These are phyloP conservation scores for Philotrypesis tridentata DNA, from an alignment of 1,140 invertebrate species.

Conservation along the genomic window DNA sequence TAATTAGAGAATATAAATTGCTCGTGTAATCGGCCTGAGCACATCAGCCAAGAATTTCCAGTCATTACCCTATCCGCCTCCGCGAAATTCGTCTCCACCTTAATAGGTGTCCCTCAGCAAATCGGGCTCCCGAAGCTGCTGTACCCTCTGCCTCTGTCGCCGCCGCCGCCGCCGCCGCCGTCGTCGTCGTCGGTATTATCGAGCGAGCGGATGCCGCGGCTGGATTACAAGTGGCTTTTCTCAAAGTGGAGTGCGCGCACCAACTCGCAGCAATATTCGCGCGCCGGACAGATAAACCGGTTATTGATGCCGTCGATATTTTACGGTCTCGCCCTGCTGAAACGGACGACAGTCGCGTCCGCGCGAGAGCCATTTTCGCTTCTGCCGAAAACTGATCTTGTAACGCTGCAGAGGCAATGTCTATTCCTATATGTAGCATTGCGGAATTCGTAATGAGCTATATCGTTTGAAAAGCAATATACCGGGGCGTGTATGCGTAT, in stretches of 20 bases:
- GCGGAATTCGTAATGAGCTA: neutral
- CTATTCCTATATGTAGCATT: too few relatives aligned
- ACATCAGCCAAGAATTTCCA: neutral
- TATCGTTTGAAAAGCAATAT: neutral
- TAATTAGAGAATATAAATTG: too few relatives aligned
- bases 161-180: neutral
- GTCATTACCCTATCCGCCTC: neutral
- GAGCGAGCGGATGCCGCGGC: neutral
- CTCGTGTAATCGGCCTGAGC: too few relatives aligned
- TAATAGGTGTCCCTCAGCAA: neutral
- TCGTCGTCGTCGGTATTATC: neutral
- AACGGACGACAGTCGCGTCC: slow-evolving; percentile 60
- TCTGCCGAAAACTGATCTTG: slow-evolving; percentile 47
- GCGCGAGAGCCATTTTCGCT: slow-evolving; percentile 60
- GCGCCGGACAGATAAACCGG: slow-evolving; percentile 68
- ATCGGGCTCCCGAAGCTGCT: neutral
- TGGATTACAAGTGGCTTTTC: slow-evolving; percentile 66
- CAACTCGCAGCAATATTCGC: slow-evolving; percentile 63
- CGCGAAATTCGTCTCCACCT: neutral
- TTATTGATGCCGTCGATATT: slow-evolving; percentile 70
- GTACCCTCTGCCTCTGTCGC: too few relatives aligned
- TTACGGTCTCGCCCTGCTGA: slow-evolving; percentile 66
- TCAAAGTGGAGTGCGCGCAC: neutral
- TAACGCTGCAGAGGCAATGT: too few relatives aligned
- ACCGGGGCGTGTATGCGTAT: too few relatives aligned